phyloP scores from a whole-genome alignment of 2,797 vertebrate genomes.

The Melanotaenia pygmaea region DNA sequence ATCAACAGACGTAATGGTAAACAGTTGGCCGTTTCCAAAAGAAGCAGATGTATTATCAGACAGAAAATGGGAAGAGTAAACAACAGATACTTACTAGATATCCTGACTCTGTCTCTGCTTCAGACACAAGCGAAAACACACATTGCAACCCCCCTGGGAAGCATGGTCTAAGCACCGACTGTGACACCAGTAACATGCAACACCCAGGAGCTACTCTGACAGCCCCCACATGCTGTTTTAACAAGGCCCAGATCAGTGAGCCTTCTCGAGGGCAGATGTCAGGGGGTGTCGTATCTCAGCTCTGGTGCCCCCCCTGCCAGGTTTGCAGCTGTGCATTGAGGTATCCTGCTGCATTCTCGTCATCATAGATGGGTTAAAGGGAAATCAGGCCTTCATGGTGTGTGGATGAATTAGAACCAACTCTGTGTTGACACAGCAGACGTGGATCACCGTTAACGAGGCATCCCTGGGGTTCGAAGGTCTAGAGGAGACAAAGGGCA shows the following conservation, averaged over 20 bases:
- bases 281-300: constrained; percentile 34
- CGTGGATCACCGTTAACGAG: constrained; percentile 8
- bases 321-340: constrained; percentile 42
- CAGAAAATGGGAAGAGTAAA: constrained; percentile 52
- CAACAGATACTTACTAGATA: constrained; percentile 29
- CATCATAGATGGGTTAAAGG: constrained; percentile 6
- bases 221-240: constrained; percentile 55
- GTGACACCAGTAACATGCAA: constrained; percentile 35
- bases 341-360: constrained; percentile 18
- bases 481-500: constrained; percentile 7
- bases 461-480: constrained; percentile 10
- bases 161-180: constrained; percentile 31
- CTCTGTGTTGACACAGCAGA: neutral
- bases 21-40: constrained; percentile 48
- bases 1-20: constrained; percentile 65
- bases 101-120: neutral
- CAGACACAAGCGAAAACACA: constrained; percentile 5
- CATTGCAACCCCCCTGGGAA: constrained; percentile 39
- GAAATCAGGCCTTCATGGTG: neutral
- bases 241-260: constrained; percentile 64
- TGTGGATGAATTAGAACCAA: constrained; percentile 7
- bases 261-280: constrained; percentile 55
- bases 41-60: constrained; percentile 56
- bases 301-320: constrained; percentile 20
- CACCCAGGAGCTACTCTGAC: constrained; percentile 39